Conservation (phyloP, 2,888 invertebrate genomes). For the Neelides folsomi region DNA sequence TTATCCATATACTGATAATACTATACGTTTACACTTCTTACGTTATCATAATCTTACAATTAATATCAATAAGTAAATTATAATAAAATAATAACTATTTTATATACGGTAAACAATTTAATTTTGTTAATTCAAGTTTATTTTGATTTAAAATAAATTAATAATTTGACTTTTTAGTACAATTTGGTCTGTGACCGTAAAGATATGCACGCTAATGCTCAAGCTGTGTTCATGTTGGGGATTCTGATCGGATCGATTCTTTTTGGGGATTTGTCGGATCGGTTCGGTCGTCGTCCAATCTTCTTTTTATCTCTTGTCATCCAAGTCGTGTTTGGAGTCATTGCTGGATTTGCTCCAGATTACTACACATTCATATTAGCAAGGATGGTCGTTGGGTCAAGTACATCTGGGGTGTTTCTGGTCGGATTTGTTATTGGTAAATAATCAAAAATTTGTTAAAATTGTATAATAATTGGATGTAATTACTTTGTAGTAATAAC, state of each 20-base stretch:
- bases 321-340: constrained; percentile 53
- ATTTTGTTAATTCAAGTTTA: too few species aligned
- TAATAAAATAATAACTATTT: too few species aligned
- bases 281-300: constrained; percentile 55
- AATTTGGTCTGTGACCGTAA: constrained; percentile 52
- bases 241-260: constrained; percentile 57
- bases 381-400: constrained; percentile 54
- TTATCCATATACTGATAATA: constrained; percentile 2
- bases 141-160: too few species aligned
- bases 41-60: too few species aligned
- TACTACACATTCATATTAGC: constrained; percentile 53
- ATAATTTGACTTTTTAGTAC: constrained; percentile 43
- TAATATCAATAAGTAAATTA: too few species aligned
- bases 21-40: too few species aligned
- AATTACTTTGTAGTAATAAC: not conserved
- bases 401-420: constrained; percentile 61
- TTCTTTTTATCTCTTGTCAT: constrained; percentile 58
- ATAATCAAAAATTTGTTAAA: constrained; percentile 17
- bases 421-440: constrained; percentile 65
- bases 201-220: constrained; percentile 51
- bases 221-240: constrained; percentile 57
- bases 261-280: constrained; percentile 57
- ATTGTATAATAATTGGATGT: not conserved
- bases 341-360: constrained; percentile 54
- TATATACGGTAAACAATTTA: too few species aligned